These are phyloP conservation scores for Brachionus plicatilis DNA, from an alignment of 1,140 invertebrate genomes.

Conservation along the genomic window DNA sequence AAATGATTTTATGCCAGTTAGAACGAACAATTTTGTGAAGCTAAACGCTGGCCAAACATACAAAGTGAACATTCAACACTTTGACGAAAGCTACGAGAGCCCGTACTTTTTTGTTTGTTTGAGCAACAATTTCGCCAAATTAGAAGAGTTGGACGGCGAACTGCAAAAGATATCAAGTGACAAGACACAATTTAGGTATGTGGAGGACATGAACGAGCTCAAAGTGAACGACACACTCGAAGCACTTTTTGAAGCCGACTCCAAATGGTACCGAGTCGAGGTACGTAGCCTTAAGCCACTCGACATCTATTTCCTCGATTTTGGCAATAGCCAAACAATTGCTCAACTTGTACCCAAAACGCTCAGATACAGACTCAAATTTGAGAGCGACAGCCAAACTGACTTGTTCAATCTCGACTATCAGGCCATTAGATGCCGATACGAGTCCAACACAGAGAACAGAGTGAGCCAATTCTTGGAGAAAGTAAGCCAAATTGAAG, in stretches of 20 bases:
- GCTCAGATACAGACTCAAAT: not conserved
- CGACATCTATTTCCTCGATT: conserved; percentile 7
- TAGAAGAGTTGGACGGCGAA: not conserved
- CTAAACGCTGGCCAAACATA: not conserved
- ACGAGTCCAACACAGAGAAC: not conserved
- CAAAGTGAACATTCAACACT: not conserved
- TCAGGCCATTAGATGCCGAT: not conserved
- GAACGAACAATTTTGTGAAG: not conserved
- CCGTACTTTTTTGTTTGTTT: not conserved
- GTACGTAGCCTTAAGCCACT: not conserved
- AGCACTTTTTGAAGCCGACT: not conserved
- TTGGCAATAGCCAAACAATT: not conserved
- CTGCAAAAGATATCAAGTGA: not conserved
- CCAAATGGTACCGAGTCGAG: conserved; percentile 6
- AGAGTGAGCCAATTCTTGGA: not conserved
- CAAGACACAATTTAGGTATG: not conserved
- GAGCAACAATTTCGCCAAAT: not conserved
- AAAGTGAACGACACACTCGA: not conserved
- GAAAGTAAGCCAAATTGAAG: not conserved
- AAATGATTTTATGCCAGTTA: not conserved
- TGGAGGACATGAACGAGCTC: not conserved
- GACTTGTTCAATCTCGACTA: not conserved
- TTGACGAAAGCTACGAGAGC: not conserved
- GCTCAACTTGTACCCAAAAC: not conserved
- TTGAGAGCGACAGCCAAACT: not conserved